Percentiles rank a stretch among this genome's conserved stretches.
Conservation (phyloP, 1,140 invertebrate species). For the Drosophila littoralis region DNA sequence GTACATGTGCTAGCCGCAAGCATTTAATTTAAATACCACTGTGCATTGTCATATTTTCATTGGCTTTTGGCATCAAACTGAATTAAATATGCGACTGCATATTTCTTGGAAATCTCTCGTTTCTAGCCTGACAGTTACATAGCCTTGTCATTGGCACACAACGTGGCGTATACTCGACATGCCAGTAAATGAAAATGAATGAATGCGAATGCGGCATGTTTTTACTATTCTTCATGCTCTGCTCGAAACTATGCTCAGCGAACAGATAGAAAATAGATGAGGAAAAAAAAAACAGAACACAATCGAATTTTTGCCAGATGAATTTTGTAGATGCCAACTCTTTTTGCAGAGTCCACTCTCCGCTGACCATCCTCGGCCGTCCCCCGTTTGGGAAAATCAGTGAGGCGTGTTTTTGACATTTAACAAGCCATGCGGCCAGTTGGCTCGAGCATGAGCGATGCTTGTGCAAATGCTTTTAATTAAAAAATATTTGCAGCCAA, state of each 20-base stretch:
- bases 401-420: constrained; percentile 71
- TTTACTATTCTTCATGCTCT: constrained; percentile 34
- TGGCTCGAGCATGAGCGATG: constrained; percentile 37
- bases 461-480: constrained; percentile 68
- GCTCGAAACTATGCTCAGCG: constrained; percentile 33
- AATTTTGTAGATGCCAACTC: constrained; percentile 61
- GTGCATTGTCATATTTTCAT: constrained; percentile 2
- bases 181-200: constrained; percentile 73
- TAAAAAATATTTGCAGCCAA: constrained; percentile 71
- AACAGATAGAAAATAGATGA: constrained; percentile 15
- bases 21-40: not conserved
- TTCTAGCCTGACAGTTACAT: constrained; percentile 46
- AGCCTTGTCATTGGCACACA: constrained; percentile 53
- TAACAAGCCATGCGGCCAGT: constrained; percentile 63
- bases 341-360: not conserved
- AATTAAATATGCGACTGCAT: constrained; percentile 42
- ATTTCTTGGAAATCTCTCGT: constrained; percentile 18
- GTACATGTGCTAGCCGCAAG: too few species aligned
- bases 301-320: constrained; percentile 70
- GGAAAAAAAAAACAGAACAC: constrained; percentile 34
- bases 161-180: constrained; percentile 43
- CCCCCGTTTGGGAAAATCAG: constrained; percentile 44
- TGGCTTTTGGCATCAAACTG: constrained; percentile 26
- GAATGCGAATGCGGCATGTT: constrained; percentile 60
- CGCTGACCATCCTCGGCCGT: not conserved